A percentile compares a stretch with the other conserved stretches of the same genome.
Conservation (phyloP, 2,888 invertebrate genomes). For the Tortrix viridana region DNA sequence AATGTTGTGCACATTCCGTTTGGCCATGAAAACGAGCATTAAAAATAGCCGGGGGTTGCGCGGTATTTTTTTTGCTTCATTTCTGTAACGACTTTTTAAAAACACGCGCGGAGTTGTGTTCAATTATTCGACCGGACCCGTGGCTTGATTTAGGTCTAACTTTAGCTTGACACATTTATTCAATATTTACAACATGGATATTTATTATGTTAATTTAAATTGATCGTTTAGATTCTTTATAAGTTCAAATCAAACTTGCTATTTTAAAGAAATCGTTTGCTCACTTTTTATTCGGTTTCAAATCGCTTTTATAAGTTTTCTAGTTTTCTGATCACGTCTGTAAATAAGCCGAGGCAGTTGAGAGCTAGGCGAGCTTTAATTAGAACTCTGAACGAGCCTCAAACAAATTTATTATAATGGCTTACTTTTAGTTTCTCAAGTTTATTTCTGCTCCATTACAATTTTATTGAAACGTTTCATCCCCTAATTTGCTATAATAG, state of each 20-base stretch:
- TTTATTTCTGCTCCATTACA: conserved; percentile 8
- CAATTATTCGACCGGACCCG: background rate
- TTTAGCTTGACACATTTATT: background rate
- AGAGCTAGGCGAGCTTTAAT: conserved; percentile 40
- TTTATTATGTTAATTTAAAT: too few species aligned
- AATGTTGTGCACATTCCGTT: conserved; percentile 64
- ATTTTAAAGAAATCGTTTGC: too few species aligned
- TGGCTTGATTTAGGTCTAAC: background rate
- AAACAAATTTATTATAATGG: conserved; percentile 41
- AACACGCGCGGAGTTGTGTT: conserved; percentile 5
- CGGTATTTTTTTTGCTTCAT: conserved; percentile 7
- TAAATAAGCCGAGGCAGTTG: conserved; percentile 14
- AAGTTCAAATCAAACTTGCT: too few species aligned
- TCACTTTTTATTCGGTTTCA: too few species aligned
- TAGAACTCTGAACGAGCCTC: conserved; percentile 36
- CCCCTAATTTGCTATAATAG: background rate
- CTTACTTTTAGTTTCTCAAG: conserved; percentile 12
- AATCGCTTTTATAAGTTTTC: background rate
- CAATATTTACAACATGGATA: too few species aligned
- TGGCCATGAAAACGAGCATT: conserved; percentile 58
- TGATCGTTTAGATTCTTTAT: too few species aligned
- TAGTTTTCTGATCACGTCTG: background rate
- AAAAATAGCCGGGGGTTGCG: conserved; percentile 53
- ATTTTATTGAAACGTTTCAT: background rate
- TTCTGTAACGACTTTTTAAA: conserved; percentile 7